Evolutionary conservation across 2,797 vertebrate genomes (phyloP), one percentile per base, ranked within the genome.

Genomic region (Lepilemur ruficaudatus): DNA sequence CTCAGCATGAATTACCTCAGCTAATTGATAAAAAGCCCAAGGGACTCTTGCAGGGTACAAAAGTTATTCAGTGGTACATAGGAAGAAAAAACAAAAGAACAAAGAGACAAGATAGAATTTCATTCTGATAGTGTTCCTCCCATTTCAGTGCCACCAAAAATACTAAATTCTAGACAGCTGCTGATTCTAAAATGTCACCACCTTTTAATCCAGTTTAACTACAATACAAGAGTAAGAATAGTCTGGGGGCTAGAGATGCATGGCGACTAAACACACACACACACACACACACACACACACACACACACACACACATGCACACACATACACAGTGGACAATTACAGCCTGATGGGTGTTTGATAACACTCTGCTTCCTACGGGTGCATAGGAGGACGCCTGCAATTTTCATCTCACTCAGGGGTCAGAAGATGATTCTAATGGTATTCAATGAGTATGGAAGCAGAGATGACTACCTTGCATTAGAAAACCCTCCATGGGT

Each of bases 31-130:
- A 75, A 46, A 30, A 70, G 18, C 83, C 84, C 52, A 67, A 35
- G 6, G 1, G 61, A 63, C 4, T 28, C 23, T 52, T n/a, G 18
- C 4, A 2, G 0, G 4, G 52, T 63, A 91, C 0, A 0, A 23
- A 25, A 41, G 55, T 4, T 72, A 38, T 88, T 76, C 46, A 17
- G 78, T 46, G 1, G 67, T 43, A 41, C 0, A 95, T 4, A 78
- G 4, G 13, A 11, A 52, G 57, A 75, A 6, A 17, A 35, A 72
- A 91, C 25, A 46, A 75, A 86, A 85, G 35, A 41, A 11, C 11
- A 50, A 83, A 75, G 15, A 67, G 23, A 73, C 86, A 57, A 69
- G 30, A 35, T 0, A 0, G 72, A 81, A 75, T 46, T 91, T 73
- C 75, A 52, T 63, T 43, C 63, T 59, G 43, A 41, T n/a, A 0